A percentile compares a stretch with the other conserved stretches of the same genome.
Conservation (phyloP, 1,140 invertebrate species). For the Globodera rostochiensis region DNA sequence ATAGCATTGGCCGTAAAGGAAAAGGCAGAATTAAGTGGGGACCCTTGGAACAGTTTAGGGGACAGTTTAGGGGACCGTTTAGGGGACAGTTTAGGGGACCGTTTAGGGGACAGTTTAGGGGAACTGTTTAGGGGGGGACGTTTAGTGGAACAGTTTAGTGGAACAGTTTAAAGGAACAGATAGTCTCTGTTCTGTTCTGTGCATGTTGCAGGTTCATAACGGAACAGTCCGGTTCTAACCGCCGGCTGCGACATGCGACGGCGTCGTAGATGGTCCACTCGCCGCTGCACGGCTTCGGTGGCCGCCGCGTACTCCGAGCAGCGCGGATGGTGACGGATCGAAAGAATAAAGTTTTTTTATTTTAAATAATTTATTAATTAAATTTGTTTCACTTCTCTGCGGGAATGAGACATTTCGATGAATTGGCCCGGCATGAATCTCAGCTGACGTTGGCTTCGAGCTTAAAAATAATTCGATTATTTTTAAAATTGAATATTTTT, state of each 20-base stretch:
- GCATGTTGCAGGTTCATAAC: no score
- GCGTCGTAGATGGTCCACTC: not conserved
- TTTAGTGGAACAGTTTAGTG: no score
- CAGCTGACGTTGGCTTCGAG: constrained; percentile 4
- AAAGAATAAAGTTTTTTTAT: not conserved
- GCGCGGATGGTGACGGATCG: constrained; percentile 28
- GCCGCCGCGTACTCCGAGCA: constrained; percentile 17
- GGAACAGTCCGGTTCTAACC: not conserved
- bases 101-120: no score
- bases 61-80: no score
- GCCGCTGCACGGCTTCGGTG: constrained; percentile 5
- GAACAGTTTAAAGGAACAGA: no score
- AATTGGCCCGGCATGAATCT: constrained; percentile 37
- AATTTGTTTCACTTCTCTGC: not conserved
- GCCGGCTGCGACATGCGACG: constrained; percentile 18
- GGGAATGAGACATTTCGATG: constrained; percentile 42
- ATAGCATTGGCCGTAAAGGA: no score
- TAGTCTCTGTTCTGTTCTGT: no score
- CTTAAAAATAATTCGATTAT: not conserved
- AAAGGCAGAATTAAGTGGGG: no score
- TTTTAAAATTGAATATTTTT: constrained; percentile 17
- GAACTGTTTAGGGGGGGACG: no score
- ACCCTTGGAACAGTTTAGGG: no score
- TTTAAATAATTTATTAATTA: not conserved
- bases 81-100: no score